Evolutionary conservation across 53 echinoderm and acorn worm species (phyloP).

Genomic region (Pentamera pediparva): DNA sequence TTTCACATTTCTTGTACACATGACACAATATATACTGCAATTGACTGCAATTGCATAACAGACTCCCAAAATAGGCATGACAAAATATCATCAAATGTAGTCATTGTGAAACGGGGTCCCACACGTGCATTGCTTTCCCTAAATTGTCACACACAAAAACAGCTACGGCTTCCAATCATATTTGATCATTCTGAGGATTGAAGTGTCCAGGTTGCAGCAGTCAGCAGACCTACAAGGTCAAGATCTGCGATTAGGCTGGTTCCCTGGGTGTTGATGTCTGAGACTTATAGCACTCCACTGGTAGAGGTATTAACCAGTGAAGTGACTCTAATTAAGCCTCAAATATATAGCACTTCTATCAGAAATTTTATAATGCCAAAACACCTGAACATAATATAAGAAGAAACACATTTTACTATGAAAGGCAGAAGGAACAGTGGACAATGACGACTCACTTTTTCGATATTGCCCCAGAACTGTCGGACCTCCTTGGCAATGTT

Average conservation of each 20-base stretch:
- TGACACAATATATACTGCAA: background rate
- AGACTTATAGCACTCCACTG: conserved; percentile 18
- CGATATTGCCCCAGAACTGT: conserved; percentile 96
- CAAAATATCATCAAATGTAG: no score
- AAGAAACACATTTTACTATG: background rate
- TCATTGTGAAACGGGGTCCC: no score
- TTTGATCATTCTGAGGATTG: no score
- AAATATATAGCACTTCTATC: background rate
- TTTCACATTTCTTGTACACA: no score
- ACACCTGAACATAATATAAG: background rate
- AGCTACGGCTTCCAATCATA: no score
- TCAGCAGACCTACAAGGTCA: background rate
- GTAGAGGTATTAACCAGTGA: background rate
- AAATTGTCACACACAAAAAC: no score
- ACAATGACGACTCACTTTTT: conserved; percentile 63
- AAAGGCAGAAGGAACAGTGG: background rate
- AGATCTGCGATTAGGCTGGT: background rate
- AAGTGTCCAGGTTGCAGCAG: conserved; percentile 4
- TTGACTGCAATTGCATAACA: no score
- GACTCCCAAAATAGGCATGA: no score
- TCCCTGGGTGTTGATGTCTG: background rate
- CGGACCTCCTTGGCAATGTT: conserved; percentile 96
- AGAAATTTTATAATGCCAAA: no score
- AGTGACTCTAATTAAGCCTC: conserved; percentile 14
- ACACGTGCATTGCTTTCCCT: no score